A percentile compares a stretch with the other conserved stretches of the same genome.
Conservation (phyloP, 2,797 vertebrate species). For the Halcyon chelicuti region DNA sequence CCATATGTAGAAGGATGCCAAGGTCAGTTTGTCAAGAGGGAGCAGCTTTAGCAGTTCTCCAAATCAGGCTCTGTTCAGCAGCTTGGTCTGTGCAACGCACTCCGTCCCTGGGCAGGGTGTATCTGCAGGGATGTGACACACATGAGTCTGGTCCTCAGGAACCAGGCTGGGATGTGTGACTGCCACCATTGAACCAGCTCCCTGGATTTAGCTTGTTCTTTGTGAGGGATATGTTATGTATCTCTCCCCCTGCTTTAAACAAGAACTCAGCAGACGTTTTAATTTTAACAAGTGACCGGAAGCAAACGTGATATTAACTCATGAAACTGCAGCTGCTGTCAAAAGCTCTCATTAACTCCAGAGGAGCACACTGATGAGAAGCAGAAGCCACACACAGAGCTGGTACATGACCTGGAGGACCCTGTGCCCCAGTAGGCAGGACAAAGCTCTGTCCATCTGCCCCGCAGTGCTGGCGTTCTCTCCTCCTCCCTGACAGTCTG, state of each 20-base stretch:
- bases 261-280: background rate
- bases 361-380: rapidly evolving
- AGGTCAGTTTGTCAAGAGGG: background rate
- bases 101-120: background rate
- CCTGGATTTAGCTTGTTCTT: background rate
- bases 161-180: background rate
- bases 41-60: background rate
- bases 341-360: background rate
- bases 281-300: background rate
- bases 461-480: rapidly evolving
- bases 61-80: background rate
- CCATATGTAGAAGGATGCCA: background rate
- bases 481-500: background rate
- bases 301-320: background rate
- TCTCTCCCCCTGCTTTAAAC: background rate
- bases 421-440: background rate
- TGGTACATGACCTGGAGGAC: background rate
- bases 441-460: background rate
- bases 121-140: background rate
- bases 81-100: rapidly evolving
- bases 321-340: background rate
- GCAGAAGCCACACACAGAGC: background rate
- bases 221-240: background rate
- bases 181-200: background rate
- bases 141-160: background rate